Percentiles rank a stretch among this genome's conserved stretches.
These are phyloP conservation scores for Sphaeramia orbicularis DNA, from an alignment of 2,797 vertebrate genomes.

Conservation along the genomic window DNA sequence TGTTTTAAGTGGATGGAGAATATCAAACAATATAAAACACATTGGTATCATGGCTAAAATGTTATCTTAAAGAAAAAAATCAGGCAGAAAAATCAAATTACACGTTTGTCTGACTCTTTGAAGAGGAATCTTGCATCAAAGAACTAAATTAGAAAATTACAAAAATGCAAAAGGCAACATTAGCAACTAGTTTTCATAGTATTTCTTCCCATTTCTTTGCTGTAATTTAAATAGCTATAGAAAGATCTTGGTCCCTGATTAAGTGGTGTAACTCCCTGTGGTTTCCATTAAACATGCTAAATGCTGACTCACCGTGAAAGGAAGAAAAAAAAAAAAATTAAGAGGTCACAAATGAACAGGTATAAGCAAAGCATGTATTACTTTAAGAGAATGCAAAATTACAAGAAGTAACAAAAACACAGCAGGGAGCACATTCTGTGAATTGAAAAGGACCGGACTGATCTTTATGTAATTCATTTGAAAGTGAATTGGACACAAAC, in stretches of 20 bases:
- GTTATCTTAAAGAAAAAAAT: no score
- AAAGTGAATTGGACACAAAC: not conserved
- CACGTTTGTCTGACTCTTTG: no score
- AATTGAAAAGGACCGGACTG: not conserved
- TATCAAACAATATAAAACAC: no score
- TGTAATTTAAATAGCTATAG: not conserved
- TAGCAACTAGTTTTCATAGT: no score
- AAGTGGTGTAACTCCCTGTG: not conserved
- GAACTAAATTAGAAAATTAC: not conserved
- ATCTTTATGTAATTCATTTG: not conserved
- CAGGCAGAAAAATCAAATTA: no score
- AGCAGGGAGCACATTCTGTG: not conserved
- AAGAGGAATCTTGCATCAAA: not conserved
- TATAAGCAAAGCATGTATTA: not conserved
- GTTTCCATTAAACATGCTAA: constrained; percentile 5
- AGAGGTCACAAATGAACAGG: no score
- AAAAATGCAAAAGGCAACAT: not conserved
- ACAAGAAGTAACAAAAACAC: no score
- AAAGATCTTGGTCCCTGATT: not conserved
- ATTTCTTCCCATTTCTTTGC: not conserved
- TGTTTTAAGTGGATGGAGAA: no score
- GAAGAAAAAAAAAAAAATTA: no score
- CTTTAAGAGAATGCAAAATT: not conserved
- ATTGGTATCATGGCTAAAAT: no score
- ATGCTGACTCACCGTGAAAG: not conserved